phyloP scores from a whole-genome alignment of 2,797 vertebrate species.

The Leucoraja ocellata region DNA sequence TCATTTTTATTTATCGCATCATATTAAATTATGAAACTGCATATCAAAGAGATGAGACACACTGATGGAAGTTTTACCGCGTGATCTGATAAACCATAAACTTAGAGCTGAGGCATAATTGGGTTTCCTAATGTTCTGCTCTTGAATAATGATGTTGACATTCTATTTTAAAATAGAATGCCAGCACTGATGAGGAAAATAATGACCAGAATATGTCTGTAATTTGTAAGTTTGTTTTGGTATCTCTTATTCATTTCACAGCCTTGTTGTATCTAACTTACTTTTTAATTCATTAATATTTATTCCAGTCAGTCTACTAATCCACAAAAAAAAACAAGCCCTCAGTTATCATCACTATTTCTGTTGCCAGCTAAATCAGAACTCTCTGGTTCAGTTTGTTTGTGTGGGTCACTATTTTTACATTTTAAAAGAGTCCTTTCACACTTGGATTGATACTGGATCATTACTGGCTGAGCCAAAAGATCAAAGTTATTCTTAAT shows the following conservation, averaged over 20 bases:
- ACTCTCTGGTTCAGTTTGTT: neutral
- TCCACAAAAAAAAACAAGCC: neutral
- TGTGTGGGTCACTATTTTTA: neutral
- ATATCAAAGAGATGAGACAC: neutral
- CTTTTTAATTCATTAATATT: neutral
- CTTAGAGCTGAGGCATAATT: slow-evolving; percentile 16
- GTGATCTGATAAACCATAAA: neutral
- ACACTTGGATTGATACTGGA: neutral
- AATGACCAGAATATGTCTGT: neutral
- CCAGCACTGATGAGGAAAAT: neutral
- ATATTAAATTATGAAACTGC: neutral
- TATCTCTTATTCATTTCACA: neutral
- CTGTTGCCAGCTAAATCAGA: neutral
- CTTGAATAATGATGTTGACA: slow-evolving; percentile 26
- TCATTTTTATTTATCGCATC: neutral
- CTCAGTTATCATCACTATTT: neutral
- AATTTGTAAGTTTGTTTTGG: neutral
- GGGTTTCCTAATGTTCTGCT: slow-evolving; percentile 5
- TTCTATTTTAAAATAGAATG: neutral
- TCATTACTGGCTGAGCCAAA: neutral
- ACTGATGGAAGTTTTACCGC: neutral
- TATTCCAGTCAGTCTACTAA: neutral
- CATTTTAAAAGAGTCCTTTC: too few relatives aligned
- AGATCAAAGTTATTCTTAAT: slow-evolving; percentile 24
- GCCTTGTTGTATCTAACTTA: neutral